phyloP scores from a whole-genome alignment of 2,113 vertebrate genomes.

The Lepus europaeus region DNA sequence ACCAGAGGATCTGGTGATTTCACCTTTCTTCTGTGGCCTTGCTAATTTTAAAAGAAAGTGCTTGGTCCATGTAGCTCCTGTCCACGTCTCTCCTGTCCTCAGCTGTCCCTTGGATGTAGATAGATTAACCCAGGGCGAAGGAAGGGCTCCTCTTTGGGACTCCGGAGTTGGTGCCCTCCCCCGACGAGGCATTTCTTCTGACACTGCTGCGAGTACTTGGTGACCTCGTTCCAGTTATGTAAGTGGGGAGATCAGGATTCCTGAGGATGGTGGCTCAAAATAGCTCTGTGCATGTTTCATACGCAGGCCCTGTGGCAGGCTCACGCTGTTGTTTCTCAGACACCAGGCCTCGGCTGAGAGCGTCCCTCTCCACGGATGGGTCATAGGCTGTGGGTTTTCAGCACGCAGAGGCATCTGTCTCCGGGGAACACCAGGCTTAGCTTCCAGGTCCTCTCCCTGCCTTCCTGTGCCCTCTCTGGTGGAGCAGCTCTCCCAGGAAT shows the following conservation, averaged over 20 bases:
- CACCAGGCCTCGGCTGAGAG: background rate
- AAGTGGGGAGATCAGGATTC: conserved; percentile 45
- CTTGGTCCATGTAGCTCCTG: background rate
- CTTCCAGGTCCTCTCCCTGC: background rate
- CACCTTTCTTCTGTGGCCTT: background rate
- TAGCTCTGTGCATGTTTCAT: background rate
- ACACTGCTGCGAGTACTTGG: conserved; percentile 54
- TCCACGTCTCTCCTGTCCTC: background rate
- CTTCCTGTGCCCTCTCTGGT: no score
- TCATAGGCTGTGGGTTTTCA: background rate
- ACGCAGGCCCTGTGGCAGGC: background rate
- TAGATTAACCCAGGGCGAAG: no score
- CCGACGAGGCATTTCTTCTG: background rate
- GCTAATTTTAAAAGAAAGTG: background rate
- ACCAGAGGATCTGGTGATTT: background rate
- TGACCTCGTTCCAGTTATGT: conserved; percentile 67
- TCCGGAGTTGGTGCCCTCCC: background rate
- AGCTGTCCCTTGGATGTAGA: no score
- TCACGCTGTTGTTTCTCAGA: background rate
- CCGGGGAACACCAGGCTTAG: background rate
- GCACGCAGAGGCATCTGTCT: background rate
- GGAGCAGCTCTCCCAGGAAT: background rate
- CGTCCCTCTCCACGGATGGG: background rate
- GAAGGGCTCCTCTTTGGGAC: no score
- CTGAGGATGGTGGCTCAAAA: conserved; percentile 54